Evolutionary conservation across 2,797 vertebrate genomes (phyloP), one percentile per base, ranked within the genome.

Genomic region (Phoxinus dragarum): DNA sequence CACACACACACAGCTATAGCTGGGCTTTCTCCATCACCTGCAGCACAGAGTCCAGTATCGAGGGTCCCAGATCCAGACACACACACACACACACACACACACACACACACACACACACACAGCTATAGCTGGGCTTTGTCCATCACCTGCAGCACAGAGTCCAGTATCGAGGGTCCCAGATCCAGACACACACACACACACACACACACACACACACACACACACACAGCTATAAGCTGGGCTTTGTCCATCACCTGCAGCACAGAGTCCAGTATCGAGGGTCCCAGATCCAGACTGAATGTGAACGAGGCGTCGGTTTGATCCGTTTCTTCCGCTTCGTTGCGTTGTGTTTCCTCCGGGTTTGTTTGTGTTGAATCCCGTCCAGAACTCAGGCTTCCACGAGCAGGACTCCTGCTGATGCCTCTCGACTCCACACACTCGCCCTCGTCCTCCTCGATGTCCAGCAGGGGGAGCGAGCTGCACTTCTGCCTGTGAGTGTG

Each of bases 201-300:
- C 42, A 42, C 42, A 42, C 42, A 42, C 40, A 42, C 42, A 38
- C 38, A 38, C 40, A 40, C 40, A 44, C 42, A 44, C 42, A 44
- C 42, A 44, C 42, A 44, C 42, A 44, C 42, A 11, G 42, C 42
- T 44, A 44, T 44, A 44, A 44, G 89, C 38, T 94, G 89, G 21
- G 94, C 93, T 90, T 96, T 97, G 86, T 96, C 95, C 95, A 99
- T 97, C 89, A 97, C 96, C 92, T 96, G 95, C 78, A 99, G 95
- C 88, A 99, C 96, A 49, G 98, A 97, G 79, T 98, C 97, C 1
- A 99, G 94, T 83, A 99, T 97, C 0, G 98, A 98, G 9, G 98
- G 95, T 69, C 98, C 98, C 90, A 99, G 89, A 93, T 99, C 97
- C 36, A 99, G 94, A 90, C 94, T 96, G 92, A 99, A 98, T 81